Percentiles rank a stretch among this genome's conserved stretches.
Conservation (phyloP, 1,140 invertebrate genomes). For the Diorhabda carinulata region DNA sequence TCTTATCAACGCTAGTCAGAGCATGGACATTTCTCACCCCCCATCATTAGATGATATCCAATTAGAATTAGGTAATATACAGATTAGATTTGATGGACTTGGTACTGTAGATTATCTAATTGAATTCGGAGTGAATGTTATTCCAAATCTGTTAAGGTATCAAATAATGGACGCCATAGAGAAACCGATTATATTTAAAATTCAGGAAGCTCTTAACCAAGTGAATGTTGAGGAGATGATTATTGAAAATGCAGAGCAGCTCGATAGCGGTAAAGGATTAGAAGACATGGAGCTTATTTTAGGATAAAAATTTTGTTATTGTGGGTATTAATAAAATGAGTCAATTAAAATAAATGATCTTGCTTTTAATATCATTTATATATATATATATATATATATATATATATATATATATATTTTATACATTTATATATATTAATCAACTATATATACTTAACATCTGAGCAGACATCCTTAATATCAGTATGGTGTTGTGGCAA, state of each 20-base stretch:
- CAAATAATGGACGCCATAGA: conserved; percentile 81
- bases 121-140: conserved; percentile 71
- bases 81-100: conserved; percentile 69
- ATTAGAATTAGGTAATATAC: conserved; percentile 78
- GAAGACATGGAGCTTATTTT: conserved; percentile 28
- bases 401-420: too few species aligned
- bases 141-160: conserved; percentile 77
- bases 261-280: conserved; percentile 56
- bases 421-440: neutral
- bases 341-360: too few species aligned
- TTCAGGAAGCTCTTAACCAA: conserved; percentile 66
- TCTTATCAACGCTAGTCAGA: conserved; percentile 64
- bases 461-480: too few species aligned
- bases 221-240: conserved; percentile 70
- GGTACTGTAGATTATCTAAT: conserved; percentile 78
- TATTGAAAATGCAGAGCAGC: conserved; percentile 59
- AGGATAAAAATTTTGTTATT: neutral
- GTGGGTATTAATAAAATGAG: too few species aligned
- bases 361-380: neutral
- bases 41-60: conserved; percentile 68
- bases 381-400: neutral
- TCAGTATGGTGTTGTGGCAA: too few species aligned
- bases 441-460: neutral
- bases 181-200: conserved; percentile 63
- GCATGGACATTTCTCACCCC: conserved; percentile 70